Evolutionary conservation across 35 echinoderm and acorn worm species (phyloP).

Genomic region (Apostichopus parvimensis): DNA sequence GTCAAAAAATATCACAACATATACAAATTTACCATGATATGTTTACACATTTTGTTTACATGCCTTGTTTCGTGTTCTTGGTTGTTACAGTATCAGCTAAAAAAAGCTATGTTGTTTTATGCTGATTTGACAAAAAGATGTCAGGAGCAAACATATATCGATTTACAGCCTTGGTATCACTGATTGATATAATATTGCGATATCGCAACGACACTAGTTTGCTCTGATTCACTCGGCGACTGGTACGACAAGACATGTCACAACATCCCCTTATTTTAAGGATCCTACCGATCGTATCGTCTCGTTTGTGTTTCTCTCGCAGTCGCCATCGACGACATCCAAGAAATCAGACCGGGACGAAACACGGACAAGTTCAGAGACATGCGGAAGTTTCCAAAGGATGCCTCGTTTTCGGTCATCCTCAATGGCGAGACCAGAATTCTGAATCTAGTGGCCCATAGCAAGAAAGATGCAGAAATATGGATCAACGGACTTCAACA

Average conservation of each 20-base stretch:
- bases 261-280: background rate
- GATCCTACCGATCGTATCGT: too few species aligned
- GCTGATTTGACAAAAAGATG: too few species aligned
- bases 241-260: background rate
- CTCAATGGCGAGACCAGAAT: slow-evolving; percentile 68
- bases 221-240: too few species aligned
- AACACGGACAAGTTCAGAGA: slow-evolving; percentile 84
- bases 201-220: background rate
- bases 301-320: background rate
- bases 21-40: too few species aligned
- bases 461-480: slow-evolving; percentile 53
- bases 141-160: too few species aligned
- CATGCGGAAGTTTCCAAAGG: slow-evolving; percentile 55
- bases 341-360: slow-evolving; percentile 69
- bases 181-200: background rate
- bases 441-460: slow-evolving; percentile 79
- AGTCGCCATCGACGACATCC: slow-evolving; percentile 77
- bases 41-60: too few species aligned
- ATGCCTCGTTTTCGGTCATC: slow-evolving; percentile 72
- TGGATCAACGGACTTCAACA: slow-evolving; percentile 72
- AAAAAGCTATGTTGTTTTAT: too few species aligned
- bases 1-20: too few species aligned
- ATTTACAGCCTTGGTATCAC: too few species aligned
- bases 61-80: too few species aligned
- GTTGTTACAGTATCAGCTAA: too few species aligned